A percentile compares a stretch with the other conserved stretches of the same genome.
Conservation (phyloP, 2,797 vertebrate species). For the Sebastiscus tertius region DNA sequence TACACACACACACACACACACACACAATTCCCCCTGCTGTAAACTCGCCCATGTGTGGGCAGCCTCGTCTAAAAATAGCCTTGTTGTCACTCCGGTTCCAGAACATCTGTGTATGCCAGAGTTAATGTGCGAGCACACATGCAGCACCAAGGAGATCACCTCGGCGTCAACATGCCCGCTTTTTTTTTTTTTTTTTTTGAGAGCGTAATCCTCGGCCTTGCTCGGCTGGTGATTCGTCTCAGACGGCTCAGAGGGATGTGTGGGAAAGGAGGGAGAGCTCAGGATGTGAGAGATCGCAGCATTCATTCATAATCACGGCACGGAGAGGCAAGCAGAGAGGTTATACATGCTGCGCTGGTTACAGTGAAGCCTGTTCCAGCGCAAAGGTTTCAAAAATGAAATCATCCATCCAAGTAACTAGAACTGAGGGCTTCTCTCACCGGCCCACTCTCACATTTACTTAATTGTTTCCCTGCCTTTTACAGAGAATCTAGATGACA, state of each 20-base stretch:
- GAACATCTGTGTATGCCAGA: conserved; percentile 67
- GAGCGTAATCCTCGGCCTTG: conserved; percentile 41
- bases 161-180: conserved; percentile 28
- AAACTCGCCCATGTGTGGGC: conserved; percentile 70
- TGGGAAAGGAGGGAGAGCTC: conserved; percentile 9
- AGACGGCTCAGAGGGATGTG: conserved; percentile 8
- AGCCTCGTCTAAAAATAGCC: conserved; percentile 75
- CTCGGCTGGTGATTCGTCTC: conserved; percentile 35
- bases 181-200: neutral
- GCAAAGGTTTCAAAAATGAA: conserved; percentile 13
- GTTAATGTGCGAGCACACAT: conserved; percentile 3
- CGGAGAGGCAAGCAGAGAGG: conserved; percentile 6
- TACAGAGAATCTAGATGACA: neutral
- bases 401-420: conserved; percentile 8
- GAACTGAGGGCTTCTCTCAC: neutral
- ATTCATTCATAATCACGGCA: conserved; percentile 59
- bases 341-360: conserved; percentile 15
- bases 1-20: conserved; percentile 41
- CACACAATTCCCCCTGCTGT: conserved; percentile 56
- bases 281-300: conserved; percentile 4
- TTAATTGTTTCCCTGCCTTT: neutral
- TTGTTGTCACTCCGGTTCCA: conserved; percentile 69
- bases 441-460: neutral
- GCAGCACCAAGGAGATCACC: conserved; percentile 17
- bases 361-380: conserved; percentile 18